These are phyloP conservation scores for Elaphurus davidianus DNA, from an alignment of 2,113 vertebrate genomes.

Conservation along the genomic window DNA sequence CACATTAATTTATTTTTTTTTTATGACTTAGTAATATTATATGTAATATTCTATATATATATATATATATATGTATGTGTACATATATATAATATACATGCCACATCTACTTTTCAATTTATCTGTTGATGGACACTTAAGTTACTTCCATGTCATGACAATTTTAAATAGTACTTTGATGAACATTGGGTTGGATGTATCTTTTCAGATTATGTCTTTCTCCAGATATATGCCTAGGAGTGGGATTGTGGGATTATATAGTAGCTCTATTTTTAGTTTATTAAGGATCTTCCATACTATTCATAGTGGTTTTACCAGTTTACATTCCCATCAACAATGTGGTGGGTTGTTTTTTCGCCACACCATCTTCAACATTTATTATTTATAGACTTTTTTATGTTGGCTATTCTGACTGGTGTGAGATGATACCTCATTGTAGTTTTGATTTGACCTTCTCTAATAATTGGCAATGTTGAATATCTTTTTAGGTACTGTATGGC, in stretches of 20 bases:
- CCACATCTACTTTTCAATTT: not conserved
- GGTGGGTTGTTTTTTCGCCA: not conserved
- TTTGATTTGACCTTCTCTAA: not conserved
- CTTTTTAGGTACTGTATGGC: not conserved
- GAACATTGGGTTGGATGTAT: not conserved
- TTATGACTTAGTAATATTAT: not conserved
- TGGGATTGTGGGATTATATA: not conserved
- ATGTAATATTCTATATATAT: not conserved
- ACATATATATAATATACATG: not conserved
- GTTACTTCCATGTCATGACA: not conserved
- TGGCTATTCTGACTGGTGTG: not conserved
- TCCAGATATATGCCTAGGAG: not conserved
- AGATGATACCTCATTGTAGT: not conserved
- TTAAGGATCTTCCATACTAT: not conserved
- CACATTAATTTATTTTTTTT: not conserved
- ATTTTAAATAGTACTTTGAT: not conserved
- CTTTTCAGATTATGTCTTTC: not conserved
- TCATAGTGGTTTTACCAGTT: not conserved
- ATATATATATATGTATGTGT: not conserved
- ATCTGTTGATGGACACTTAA: not conserved
- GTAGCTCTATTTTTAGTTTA: not conserved
- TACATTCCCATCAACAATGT: not conserved
- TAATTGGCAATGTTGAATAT: not conserved
- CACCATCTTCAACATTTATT: not conserved
- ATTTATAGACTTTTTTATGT: not conserved